Evolutionary conservation across 2,113 vertebrate species (phyloP).

Genomic region (Menidia beryllina): DNA sequence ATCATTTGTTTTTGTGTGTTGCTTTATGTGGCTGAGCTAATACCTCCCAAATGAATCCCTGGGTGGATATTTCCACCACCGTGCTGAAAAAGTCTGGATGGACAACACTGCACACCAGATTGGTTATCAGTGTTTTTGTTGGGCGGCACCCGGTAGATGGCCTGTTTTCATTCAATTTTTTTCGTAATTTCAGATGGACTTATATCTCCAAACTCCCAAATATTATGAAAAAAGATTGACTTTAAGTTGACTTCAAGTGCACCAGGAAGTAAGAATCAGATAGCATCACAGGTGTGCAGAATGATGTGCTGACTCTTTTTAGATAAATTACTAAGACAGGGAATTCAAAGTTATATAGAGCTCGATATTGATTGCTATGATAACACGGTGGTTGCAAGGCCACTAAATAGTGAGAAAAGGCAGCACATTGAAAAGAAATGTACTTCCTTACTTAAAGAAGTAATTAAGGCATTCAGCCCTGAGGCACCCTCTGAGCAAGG

Average conservation of each 20-base stretch:
- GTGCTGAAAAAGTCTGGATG: slow-evolving; percentile 51
- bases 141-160: not conserved
- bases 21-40: slow-evolving; percentile 41
- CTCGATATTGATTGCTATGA: slow-evolving; percentile 34
- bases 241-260: too few species aligned
- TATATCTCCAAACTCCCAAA: too few species aligned
- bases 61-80: slow-evolving; percentile 49
- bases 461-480: not conserved
- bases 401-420: slow-evolving; percentile 8
- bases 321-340: slow-evolving; percentile 4
- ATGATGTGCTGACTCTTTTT: slow-evolving; percentile 12
- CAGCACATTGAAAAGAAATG: too few species aligned
- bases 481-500: not conserved
- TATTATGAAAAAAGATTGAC: too few species aligned
- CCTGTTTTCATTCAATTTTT: too few species aligned
- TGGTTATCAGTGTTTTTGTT: slow-evolving; percentile 43
- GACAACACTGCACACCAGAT: slow-evolving; percentile 26
- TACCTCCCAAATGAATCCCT: slow-evolving; percentile 56
- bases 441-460: too few species aligned
- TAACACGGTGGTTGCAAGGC: slow-evolving; percentile 16
- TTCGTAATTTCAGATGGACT: too few species aligned
- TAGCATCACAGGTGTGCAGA: slow-evolving; percentile 21
- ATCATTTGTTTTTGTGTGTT: slow-evolving; percentile 49
- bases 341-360: not conserved
- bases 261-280: slow-evolving; percentile 2